These are phyloP conservation scores for Eidolon helvum DNA, from an alignment of 2,113 vertebrate genomes.

Conservation along the genomic window DNA sequence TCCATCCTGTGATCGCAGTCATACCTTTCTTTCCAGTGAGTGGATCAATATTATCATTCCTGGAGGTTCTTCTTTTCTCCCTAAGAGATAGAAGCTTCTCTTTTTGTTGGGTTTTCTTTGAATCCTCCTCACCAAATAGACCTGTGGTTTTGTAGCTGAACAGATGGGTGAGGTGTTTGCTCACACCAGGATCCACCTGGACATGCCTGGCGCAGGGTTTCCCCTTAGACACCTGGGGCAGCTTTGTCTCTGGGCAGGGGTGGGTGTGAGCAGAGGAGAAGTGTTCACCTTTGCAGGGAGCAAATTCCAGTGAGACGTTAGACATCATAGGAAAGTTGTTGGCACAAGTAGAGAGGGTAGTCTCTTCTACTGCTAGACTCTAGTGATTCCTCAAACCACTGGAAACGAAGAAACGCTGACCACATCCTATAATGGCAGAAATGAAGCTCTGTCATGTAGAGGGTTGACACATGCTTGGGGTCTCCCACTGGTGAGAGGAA, in stretches of 20 bases:
- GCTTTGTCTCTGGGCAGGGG: neutral
- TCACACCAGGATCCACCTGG: constrained; percentile 37
- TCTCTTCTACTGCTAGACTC: constrained; percentile 46
- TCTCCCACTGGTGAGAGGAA: neutral
- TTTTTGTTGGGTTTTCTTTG: neutral
- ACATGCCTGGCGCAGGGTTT: neutral
- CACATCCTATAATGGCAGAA: neutral
- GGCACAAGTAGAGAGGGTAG: neutral
- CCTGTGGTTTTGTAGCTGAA: constrained; percentile 12
- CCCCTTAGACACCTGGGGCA: neutral
- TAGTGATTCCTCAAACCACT: constrained; percentile 67
- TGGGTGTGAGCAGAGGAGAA: neutral
- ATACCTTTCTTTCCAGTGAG: neutral
- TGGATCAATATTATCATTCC: neutral
- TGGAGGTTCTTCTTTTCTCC: neutral
- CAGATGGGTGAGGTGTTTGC: neutral
- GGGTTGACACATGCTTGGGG: neutral
- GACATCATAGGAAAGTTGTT: neutral
- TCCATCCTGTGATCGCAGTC: neutral
- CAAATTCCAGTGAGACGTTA: neutral
- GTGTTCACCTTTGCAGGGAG: neutral
- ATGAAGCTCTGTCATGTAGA: neutral
- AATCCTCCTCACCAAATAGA: neutral
- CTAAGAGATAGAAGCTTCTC: neutral
- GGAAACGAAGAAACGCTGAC: constrained; percentile 61